Evolutionary conservation across 2,797 vertebrate genomes (phyloP).

Genomic region (Pseudochirops corinnae): DNA sequence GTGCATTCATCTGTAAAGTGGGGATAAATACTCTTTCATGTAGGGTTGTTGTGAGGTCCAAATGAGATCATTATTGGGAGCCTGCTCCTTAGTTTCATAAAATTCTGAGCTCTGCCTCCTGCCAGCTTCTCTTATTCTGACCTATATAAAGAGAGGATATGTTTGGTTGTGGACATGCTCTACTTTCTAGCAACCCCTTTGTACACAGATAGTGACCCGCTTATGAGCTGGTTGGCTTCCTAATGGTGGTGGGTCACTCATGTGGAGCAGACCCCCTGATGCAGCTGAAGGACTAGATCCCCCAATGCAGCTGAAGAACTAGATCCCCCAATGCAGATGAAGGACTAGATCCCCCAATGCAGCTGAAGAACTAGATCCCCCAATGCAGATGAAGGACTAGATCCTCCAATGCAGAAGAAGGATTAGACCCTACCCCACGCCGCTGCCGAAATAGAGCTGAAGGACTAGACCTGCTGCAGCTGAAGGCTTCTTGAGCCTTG

Average conservation of each 20-base stretch:
- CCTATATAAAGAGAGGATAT: background rate
- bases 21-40: background rate
- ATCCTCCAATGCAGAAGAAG: background rate
- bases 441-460: too few species aligned
- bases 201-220: background rate
- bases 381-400: background rate
- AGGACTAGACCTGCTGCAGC: background rate
- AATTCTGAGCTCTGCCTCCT: background rate
- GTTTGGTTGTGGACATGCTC: background rate
- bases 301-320: too few species aligned
- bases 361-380: too few species aligned
- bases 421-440: background rate
- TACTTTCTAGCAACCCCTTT: background rate
- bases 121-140: background rate
- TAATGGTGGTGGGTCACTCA: background rate
- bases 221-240: background rate
- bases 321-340: background rate
- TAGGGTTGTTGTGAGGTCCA: background rate
- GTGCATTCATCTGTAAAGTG: background rate
- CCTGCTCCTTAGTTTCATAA: background rate
- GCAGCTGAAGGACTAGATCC: background rate
- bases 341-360: background rate
- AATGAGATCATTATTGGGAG: background rate
- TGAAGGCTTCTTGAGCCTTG: background rate
- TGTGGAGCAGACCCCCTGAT: background rate